Conservation (phyloP, 1,140 invertebrate species). For the Drosophila seguyi region DNA sequence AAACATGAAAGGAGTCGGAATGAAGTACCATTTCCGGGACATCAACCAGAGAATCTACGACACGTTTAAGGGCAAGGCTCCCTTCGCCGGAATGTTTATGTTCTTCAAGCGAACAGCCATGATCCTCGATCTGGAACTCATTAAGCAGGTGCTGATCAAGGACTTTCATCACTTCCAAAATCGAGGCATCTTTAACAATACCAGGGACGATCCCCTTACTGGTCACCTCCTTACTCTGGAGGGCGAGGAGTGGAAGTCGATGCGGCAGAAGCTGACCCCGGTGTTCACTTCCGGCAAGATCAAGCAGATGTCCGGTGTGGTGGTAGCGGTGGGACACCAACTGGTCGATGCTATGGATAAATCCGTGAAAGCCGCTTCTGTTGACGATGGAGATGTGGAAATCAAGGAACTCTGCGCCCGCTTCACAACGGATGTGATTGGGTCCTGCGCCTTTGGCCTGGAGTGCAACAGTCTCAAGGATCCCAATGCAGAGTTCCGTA, state of each 20-base stretch:
- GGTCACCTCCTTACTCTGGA: conserved; percentile 86
- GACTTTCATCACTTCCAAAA: conserved; percentile 77
- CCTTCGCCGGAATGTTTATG: conserved; percentile 63
- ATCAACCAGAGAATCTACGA: conserved; percentile 69
- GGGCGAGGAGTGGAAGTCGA: conserved; percentile 86
- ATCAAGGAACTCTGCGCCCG: conserved; percentile 87
- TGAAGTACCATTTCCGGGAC: conserved; percentile 53
- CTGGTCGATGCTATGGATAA: conserved; percentile 46
- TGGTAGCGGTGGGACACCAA: conserved; percentile 75
- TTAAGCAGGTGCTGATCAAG: conserved; percentile 77
- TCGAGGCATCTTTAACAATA: conserved; percentile 86
- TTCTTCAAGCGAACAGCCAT: conserved; percentile 51
- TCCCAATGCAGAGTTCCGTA: conserved; percentile 85
- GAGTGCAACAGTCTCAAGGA: conserved; percentile 85
- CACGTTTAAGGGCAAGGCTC: conserved; percentile 65
- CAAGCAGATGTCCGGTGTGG: conserved; percentile 86
- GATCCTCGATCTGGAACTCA: conserved; percentile 70
- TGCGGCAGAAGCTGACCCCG: conserved; percentile 86
- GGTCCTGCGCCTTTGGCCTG: conserved; percentile 86
- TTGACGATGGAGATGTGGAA: conserved; percentile 85
- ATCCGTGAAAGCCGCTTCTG: conserved; percentile 18
- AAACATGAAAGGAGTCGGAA: conserved; percentile 66
- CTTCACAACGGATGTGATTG: conserved; percentile 88
- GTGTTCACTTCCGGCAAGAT: conserved; percentile 88
- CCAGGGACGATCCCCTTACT: conserved; percentile 86